These are phyloP conservation scores for Zoanthus solanderi DNA, from an alignment of 92 coral and sea anemone species.

Conservation along the genomic window DNA sequence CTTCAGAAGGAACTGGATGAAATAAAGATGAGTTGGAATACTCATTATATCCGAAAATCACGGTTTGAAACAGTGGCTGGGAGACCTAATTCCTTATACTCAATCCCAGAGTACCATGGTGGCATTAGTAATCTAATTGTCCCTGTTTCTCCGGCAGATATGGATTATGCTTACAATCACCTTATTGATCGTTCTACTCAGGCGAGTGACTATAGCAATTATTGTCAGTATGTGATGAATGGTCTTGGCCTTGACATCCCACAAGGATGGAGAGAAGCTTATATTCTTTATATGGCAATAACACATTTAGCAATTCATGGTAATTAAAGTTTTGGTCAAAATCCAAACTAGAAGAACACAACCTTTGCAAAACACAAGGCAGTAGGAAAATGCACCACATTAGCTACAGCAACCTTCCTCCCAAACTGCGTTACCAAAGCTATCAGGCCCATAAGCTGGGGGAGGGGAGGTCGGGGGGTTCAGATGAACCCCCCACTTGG, in stretches of 20 bases:
- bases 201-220: slow-evolving; percentile 16
- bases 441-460: too few relatives aligned
- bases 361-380: slow-evolving; percentile 39
- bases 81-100: slow-evolving; percentile 51
- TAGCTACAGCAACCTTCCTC: slow-evolving; percentile 36
- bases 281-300: slow-evolving; percentile 35
- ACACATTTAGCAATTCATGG: slow-evolving; percentile 40
- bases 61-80: slow-evolving; percentile 51
- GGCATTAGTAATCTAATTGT: slow-evolving; percentile 44
- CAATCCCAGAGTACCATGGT: slow-evolving; percentile 55
- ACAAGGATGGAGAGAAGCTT: slow-evolving; percentile 41
- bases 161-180: slow-evolving; percentile 48
- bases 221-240: slow-evolving; percentile 44
- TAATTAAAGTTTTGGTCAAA: slow-evolving; percentile 30
- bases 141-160: slow-evolving; percentile 46
- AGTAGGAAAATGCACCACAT: slow-evolving; percentile 28
- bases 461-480: too few relatives aligned
- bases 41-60: slow-evolving; percentile 56
- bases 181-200: slow-evolving; percentile 35
- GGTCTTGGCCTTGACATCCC: slow-evolving; percentile 29
- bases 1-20: slow-evolving; percentile 48
- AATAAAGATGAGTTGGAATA: slow-evolving; percentile 39
- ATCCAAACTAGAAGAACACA: slow-evolving; percentile 21
- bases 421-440: slow-evolving; percentile 30
- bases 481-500: too few relatives aligned